Evolutionary conservation across 2,888 invertebrate genomes (phyloP).

Genomic region (Baccha elongata): DNA sequence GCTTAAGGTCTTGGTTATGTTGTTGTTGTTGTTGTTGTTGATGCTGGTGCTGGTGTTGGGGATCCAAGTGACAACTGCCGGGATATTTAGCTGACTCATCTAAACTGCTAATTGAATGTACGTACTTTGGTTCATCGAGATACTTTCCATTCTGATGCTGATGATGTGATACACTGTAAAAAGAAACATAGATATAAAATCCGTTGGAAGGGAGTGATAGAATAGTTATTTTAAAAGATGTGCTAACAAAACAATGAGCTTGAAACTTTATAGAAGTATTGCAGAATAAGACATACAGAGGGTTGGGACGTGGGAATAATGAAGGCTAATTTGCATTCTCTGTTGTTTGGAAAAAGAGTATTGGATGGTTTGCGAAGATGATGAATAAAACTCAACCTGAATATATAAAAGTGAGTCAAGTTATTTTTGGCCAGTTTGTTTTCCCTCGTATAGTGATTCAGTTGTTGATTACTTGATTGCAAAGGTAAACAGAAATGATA

Average conservation of each 20-base stretch:
- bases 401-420: constrained; percentile 25
- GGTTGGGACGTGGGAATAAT: constrained; percentile 14
- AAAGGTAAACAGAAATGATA: background rate
- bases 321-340: constrained; percentile 41
- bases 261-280: constrained; percentile 9
- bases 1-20: constrained; percentile 68
- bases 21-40: constrained; percentile 70
- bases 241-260: too few relatives aligned
- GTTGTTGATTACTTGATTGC: constrained; percentile 15
- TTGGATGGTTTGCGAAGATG: background rate
- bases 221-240: constrained; percentile 33
- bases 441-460: background rate
- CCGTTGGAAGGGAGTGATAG: background rate
- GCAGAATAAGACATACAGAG: background rate
- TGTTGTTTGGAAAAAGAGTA: background rate
- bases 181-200: constrained; percentile 32
- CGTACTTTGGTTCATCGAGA: constrained; percentile 81
- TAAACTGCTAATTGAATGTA: constrained; percentile 77
- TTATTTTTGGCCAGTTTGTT: constrained; percentile 16
- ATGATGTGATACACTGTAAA: constrained; percentile 76
- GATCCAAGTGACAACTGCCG: constrained; percentile 79
- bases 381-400: constrained; percentile 25
- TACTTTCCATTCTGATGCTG: constrained; percentile 80
- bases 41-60: constrained; percentile 67
- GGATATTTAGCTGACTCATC: constrained; percentile 77